These are phyloP conservation scores for Rhaphigaster nebulosa DNA, from an alignment of 2,888 invertebrate genomes.

Conservation along the genomic window DNA sequence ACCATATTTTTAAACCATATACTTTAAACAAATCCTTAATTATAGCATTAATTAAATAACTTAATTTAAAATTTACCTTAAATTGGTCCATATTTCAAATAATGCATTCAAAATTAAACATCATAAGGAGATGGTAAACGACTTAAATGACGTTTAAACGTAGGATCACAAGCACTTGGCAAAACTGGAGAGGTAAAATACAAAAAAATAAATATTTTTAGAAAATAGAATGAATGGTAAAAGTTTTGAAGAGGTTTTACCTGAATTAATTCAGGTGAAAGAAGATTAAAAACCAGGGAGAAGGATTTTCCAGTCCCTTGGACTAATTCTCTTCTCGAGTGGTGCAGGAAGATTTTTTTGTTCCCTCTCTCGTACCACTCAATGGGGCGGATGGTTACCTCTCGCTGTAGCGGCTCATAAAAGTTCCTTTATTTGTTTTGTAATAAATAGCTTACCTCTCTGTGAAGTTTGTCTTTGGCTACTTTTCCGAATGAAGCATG, in stretches of 20 bases:
- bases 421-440: not conserved
- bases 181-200: too few relatives aligned
- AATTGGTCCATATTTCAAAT: too few relatives aligned
- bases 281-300: conserved; percentile 35
- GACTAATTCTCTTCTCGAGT: conserved; percentile 30
- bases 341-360: not conserved
- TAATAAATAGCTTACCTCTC: not conserved
- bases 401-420: not conserved
- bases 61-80: too few relatives aligned
- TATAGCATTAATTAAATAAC: too few relatives aligned
- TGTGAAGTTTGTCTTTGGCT: not conserved
- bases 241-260: not conserved
- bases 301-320: conserved; percentile 22
- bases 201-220: conserved; percentile 24
- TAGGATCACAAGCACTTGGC: too few relatives aligned
- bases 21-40: too few relatives aligned
- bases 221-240: conserved; percentile 13
- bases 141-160: too few relatives aligned
- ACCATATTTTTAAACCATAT: too few relatives aligned
- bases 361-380: not conserved
- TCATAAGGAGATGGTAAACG: too few relatives aligned
- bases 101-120: too few relatives aligned
- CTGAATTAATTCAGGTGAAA: conserved; percentile 38
- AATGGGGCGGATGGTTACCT: not conserved
- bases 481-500: not conserved